Evolutionary conservation across 1,140 invertebrate species (phyloP), one percentile per base, ranked within the genome.

Genomic region (Drosophila mayri): DNA sequence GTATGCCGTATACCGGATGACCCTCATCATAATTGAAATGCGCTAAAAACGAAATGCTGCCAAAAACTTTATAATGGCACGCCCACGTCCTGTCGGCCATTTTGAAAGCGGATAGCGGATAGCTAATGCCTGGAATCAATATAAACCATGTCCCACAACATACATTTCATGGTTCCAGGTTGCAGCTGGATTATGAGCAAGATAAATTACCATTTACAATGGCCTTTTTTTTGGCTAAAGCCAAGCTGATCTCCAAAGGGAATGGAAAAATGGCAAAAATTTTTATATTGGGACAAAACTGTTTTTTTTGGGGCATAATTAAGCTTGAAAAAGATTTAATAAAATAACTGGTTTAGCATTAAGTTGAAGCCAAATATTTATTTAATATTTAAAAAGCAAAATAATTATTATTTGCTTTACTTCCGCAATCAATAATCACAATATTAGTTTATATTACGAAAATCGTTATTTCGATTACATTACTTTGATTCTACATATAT

Each of bases 1-100:
- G 38, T 32, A 37, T 54, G 18, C 41, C 63, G 20, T 77, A 74
- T 77, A 74, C 66, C 57, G 35, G 47, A 55, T 64, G 81, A 87
- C 83, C 83, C 83, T 87, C 66, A 77, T 87, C 84, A 87, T 88
- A 87, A 87, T 88, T 88, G 76, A 88, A 88, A 83, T 62, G 61
- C 58, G 67, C 71, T 76, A 83, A 88, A 82, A 87, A 77, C 76
- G 68, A 84, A 80, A 64, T 74, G 76, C 55, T 81, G 71, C 76
- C 67, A 80, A 76, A 77, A 76, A 71, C 50, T 71, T 79, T 83
- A 63, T 84, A 80, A 83, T 83, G 76, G 60, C 20, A 58, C 30
- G 14, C 28, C 64, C 40, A 22, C 18, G 9, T 35, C 4, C 32
- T 30, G 79, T 32, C 20, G 57, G 52, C 55, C 63, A 73, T 84